Conservation (phyloP, 2,888 invertebrate genomes). For the Limulus polyphemus region DNA sequence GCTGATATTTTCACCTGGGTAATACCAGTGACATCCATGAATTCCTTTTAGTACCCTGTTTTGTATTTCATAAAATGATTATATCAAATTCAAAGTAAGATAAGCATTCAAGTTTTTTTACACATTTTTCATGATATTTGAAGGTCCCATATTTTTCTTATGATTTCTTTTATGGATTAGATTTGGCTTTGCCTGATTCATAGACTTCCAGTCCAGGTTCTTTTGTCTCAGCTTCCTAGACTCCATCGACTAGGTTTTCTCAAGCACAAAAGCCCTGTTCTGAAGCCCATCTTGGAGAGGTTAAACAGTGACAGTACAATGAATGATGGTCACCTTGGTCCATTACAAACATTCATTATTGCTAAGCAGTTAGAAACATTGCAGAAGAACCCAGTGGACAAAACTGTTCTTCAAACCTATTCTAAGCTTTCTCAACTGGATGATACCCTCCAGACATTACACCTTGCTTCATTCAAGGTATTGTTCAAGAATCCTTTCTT, state of each 20-base stretch:
- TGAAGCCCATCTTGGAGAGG: slow-evolving; percentile 43
- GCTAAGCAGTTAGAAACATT: slow-evolving; percentile 50
- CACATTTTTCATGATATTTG: too few species aligned
- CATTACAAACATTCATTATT: slow-evolving; percentile 47
- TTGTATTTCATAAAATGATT: too few species aligned
- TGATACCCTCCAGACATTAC: slow-evolving; percentile 38
- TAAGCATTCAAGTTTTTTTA: too few species aligned
- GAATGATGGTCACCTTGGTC: slow-evolving; percentile 39
- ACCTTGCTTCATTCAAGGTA: slow-evolving; percentile 39
- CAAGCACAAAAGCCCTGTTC: slow-evolving; percentile 42
- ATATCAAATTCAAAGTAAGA: too few species aligned
- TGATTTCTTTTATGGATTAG: slow-evolving; percentile 34
- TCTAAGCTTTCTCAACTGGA: slow-evolving; percentile 35
- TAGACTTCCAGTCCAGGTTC: slow-evolving; percentile 42
- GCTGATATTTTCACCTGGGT: too few species aligned
- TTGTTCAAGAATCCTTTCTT: neutral
- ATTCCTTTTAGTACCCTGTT: too few species aligned
- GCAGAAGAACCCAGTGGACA: slow-evolving; percentile 37
- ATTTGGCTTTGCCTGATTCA: slow-evolving; percentile 51
- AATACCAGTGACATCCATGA: too few species aligned
- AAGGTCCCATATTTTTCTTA: too few species aligned
- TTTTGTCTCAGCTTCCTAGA: slow-evolving; percentile 47
- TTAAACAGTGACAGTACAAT: slow-evolving; percentile 43
- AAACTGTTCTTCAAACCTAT: slow-evolving; percentile 23
- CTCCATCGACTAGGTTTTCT: slow-evolving; percentile 51